Base-by-base conservation (phyloP, 1,140 invertebrate species). In the Acromyrmex heyeri region DNA sequence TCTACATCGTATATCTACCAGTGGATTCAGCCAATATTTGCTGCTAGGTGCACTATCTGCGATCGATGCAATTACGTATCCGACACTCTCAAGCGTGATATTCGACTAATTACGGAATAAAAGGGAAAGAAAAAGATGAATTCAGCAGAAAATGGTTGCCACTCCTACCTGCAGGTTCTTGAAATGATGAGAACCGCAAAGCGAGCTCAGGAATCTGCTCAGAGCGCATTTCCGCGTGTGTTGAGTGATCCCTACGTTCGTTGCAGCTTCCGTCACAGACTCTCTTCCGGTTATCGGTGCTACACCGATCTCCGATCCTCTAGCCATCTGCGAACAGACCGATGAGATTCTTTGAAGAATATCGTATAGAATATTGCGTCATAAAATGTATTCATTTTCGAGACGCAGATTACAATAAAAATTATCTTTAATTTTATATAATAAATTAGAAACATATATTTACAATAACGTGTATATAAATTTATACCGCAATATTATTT, bases 181-280 rank as follows among this genome's bases (percentile, higher is more conserved):
- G 94, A 97, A 97, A 88, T 96, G 96, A 93, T 97, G 97, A 50
- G 97, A 97, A 4, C 93, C 89, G 86, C 95, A 96, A 5, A 96
- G 93, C 6, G 93, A 95, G 91, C 88, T 93, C 50, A 94, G 87
- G 87, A 94, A 94, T 72, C 92, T 89, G 79, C 93, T 93, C 24
- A 94, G 85, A 27, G 88, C 94, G 85, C 92, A 96, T 91, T 90
- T 93, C 57, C 87, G 87, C 69, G 89, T 69, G 18, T 69, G 87
- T 57, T 86, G 89, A 6, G 90, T 93, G 59, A 92, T 87, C n/a
- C 27, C 73, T 53, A 86, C 67, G 67, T 91, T 91, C 12, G 87
- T 24, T 55, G 30, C 62, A 12, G 70, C 57, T 64, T 93, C 91
- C 57, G 79, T 67, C 61, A 76, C 82, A 65, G 70, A 67, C 85